Evolutionary conservation across 2,888 invertebrate species (phyloP), one percentile per base, ranked within the genome.

Genomic region (Nezara viridula): DNA sequence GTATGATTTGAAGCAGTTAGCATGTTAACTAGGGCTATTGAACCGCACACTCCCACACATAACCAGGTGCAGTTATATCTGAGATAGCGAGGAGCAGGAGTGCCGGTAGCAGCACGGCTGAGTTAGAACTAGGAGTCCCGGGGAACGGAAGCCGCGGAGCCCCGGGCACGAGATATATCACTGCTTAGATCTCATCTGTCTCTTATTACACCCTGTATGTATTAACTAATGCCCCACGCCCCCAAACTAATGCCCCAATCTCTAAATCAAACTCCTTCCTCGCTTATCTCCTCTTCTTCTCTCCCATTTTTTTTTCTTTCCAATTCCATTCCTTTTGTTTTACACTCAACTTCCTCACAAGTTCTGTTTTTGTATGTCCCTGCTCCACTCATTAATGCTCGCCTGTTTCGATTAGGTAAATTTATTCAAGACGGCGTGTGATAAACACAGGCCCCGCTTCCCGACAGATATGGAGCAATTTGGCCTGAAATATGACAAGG

Each of bases 321-420:
- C 52, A 16, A 21, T 16, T 86, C 10, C 86, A 1, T 73, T 86
- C 52, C 19, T 52, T 50, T 52, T 49, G 32, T 49, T 49, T 37
- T 27, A 47, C 21, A 16, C 49, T 32, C 49, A 24, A 86, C 50
- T 49, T 86, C 86, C 49, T 50, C 27, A 10, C 47, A 44, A 21
- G 49, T 24, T 85, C 49, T 21, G 49, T 50, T 50, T 86, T 49
- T 86, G 27, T 86, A 50, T 86, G 32, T 86, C 52, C 86, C 86
- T 50, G 86, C 7, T 81, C 52, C 49, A 19, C 50, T 52, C 86
- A 86, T 86, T 86, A 86, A 52, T 50, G 49, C 86, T 86, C 50
- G 49, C 86, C 50, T 37, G 50, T 50, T 49, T 24, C 86, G 86
- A 86, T 86, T 86, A 86, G 86, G 86, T 86, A 86, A 86, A 86